phyloP scores from a whole-genome alignment of 2,888 invertebrate genomes.

The Drosophila pseudotakahashii region DNA sequence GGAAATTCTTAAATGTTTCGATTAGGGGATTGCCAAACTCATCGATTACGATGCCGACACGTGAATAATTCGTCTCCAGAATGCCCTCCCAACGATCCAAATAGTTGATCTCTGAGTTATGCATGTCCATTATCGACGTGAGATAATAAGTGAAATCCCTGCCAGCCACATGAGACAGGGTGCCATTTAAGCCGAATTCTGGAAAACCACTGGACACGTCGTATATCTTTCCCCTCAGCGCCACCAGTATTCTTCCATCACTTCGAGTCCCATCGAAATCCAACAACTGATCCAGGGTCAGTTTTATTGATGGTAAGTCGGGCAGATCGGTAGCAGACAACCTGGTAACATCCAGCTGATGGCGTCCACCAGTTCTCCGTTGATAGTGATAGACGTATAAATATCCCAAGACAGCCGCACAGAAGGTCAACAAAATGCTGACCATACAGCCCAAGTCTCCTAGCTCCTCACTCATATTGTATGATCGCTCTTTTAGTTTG shows the following conservation, averaged over 20 bases:
- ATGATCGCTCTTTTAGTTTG: neutral
- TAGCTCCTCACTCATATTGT: constrained; percentile 2
- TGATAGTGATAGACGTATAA: constrained; percentile 3
- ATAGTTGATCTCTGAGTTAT: constrained; percentile 16
- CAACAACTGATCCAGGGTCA: constrained; percentile 40
- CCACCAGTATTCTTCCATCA: constrained; percentile 60
- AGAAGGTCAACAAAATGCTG: constrained; percentile 8
- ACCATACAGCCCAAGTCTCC: neutral
- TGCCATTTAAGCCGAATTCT: constrained; percentile 36
- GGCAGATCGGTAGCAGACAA: constrained; percentile 9
- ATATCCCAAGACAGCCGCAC: constrained; percentile 6
- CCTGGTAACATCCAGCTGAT: neutral
- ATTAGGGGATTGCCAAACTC: neutral
- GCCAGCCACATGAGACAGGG: constrained; percentile 45
- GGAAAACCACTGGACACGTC: constrained; percentile 46
- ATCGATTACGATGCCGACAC: constrained; percentile 35
- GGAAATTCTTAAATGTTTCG: neutral
- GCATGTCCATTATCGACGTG: neutral
- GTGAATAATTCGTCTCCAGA: constrained; percentile 33
- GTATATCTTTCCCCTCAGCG: constrained; percentile 48
- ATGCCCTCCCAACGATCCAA: constrained; percentile 40
- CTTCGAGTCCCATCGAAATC: constrained; percentile 50
- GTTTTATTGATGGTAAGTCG: constrained; percentile 13
- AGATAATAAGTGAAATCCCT: constrained; percentile 50
- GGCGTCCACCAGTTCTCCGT: neutral